Percentiles rank a stretch among this genome's conserved stretches.
Conservation (phyloP, 2,888 invertebrate species). For the Cephus spinipes region DNA sequence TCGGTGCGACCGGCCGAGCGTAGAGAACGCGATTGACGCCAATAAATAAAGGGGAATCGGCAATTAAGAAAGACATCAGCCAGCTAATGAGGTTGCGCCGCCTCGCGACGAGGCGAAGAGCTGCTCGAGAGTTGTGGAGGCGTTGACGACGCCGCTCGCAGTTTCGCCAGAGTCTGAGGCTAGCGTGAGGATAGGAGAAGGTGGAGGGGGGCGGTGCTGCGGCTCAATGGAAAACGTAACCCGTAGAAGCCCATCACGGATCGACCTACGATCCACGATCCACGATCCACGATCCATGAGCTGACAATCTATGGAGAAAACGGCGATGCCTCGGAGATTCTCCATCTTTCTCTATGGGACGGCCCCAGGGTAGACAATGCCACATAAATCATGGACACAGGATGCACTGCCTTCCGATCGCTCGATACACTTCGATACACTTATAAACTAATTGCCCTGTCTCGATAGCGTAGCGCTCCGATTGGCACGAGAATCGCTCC, state of each 20-base stretch:
- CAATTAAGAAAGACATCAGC: conserved; percentile 63
- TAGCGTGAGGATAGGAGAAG: background rate
- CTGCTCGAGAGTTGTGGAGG: background rate
- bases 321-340: conserved; percentile 9
- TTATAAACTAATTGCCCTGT: conserved; percentile 49
- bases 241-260: conserved; percentile 6
- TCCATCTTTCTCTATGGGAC: background rate
- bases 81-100: conserved; percentile 61
- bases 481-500: conserved; percentile 44
- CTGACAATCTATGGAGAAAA: conserved; percentile 15
- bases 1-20: background rate
- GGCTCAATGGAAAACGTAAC: background rate
- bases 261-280: conserved; percentile 3
- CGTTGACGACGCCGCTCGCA: background rate
- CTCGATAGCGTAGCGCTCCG: conserved; percentile 43
- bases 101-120: conserved; percentile 21
- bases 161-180: background rate
- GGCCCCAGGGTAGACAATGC: conserved; percentile 35
- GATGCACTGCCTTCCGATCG: conserved; percentile 21
- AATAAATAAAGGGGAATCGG: conserved; percentile 56
- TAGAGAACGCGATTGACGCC: conserved; percentile 49
- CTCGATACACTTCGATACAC: conserved; percentile 57
- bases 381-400: conserved; percentile 46
- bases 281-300: background rate
- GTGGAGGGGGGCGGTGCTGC: too few species aligned